Conservation (phyloP, 2,888 invertebrate genomes). For the Drosophila meridiana region DNA sequence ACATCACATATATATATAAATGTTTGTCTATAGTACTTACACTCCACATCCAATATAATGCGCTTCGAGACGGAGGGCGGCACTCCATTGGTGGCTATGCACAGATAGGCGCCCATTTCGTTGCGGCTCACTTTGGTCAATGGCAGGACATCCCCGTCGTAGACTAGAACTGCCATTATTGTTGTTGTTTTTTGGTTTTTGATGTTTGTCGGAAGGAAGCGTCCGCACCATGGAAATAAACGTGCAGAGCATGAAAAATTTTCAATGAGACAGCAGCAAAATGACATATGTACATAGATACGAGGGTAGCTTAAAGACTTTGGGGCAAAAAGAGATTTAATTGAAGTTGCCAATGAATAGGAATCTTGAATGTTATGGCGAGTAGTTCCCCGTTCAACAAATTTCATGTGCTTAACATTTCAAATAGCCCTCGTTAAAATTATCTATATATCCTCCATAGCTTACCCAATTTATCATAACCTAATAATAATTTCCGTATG, state of each 20-base stretch:
- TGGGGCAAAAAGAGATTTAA: neutral
- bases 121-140: conserved; percentile 94
- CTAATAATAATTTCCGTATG: no score
- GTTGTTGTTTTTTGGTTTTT: conserved; percentile 30
- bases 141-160: conserved; percentile 94
- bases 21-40: conserved; percentile 85
- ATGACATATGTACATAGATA: conserved; percentile 14
- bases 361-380: neutral
- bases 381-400: no score
- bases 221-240: conserved; percentile 63
- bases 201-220: conserved; percentile 59
- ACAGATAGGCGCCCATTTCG: conserved; percentile 87
- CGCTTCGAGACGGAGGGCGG: conserved; percentile 96
- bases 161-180: conserved; percentile 91
- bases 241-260: conserved; percentile 50
- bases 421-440: no score
- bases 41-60: conserved; percentile 96
- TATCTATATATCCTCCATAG: neutral
- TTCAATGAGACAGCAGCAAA: conserved; percentile 46
- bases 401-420: no score
- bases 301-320: conserved; percentile 30
- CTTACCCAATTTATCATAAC: neutral
- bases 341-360: neutral
- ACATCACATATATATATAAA: conserved; percentile 11
- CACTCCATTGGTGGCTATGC: conserved; percentile 90